Percentiles rank a stretch among this genome's conserved stretches.
phyloP scores from a whole-genome alignment of 2,113 vertebrate genomes.

The Pachyramphus minor region DNA sequence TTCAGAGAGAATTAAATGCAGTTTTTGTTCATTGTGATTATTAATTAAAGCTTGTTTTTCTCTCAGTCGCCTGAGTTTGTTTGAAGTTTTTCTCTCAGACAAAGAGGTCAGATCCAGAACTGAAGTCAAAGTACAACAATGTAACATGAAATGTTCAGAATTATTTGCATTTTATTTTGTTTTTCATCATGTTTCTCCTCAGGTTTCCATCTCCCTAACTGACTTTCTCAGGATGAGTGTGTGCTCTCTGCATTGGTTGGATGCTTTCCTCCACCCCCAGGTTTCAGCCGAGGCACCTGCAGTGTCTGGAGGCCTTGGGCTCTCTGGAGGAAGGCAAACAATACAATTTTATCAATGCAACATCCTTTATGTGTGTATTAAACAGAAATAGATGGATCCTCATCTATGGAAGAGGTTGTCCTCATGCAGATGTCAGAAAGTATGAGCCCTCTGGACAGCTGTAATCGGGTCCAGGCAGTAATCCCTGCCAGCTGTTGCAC shows the following conservation, averaged over 20 bases:
- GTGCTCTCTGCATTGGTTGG: not conserved
- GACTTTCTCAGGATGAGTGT: not conserved
- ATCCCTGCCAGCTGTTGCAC: not conserved
- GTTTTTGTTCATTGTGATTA: not conserved
- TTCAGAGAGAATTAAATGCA: not conserved
- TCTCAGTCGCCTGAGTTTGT: not conserved
- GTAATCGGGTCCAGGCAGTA: not conserved
- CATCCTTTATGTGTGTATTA: not conserved
- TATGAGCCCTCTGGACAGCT: not conserved
- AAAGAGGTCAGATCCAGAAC: not conserved
- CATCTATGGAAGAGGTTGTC: not conserved
- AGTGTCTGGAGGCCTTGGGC: not conserved
- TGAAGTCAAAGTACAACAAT: not conserved
- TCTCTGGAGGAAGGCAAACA: not conserved
- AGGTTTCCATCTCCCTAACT: not conserved
- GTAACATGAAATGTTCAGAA: fast-evolving
- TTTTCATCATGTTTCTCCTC: not conserved
- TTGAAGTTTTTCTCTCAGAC: not conserved
- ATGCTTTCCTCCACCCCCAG: not conserved
- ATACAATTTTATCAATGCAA: not conserved
- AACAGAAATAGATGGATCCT: not conserved
- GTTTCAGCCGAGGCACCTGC: not conserved
- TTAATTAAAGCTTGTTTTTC: not conserved
- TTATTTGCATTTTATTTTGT: not conserved
- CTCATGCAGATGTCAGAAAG: not conserved